A percentile compares a stretch with the other conserved stretches of the same genome.
Conservation (phyloP, 2,113 vertebrate species). For the Pteruthius melanotis region DNA sequence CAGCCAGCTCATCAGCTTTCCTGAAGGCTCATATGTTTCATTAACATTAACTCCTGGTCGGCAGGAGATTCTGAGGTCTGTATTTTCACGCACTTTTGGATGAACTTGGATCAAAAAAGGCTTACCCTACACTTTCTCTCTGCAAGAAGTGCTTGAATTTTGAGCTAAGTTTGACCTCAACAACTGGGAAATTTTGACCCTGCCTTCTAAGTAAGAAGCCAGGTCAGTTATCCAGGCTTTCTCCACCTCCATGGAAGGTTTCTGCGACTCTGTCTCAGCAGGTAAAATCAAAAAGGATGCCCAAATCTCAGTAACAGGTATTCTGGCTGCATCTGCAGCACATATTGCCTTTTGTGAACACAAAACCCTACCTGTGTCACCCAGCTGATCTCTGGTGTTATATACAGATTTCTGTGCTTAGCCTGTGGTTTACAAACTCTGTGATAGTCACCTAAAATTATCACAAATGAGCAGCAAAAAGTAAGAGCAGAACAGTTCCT, state of each 20-base stretch:
- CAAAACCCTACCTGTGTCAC: neutral
- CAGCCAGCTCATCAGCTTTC: neutral
- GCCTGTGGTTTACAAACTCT: neutral
- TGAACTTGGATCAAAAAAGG: neutral
- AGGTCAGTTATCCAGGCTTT: neutral
- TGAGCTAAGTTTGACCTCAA: neutral
- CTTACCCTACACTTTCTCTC: neutral
- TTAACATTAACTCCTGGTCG: neutral
- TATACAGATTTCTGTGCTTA: neutral
- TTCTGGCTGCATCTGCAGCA: neutral
- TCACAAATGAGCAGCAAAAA: neutral
- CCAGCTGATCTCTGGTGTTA: neutral
- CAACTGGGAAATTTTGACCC: neutral
- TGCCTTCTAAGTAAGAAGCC: neutral
- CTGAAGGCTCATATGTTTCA: neutral
- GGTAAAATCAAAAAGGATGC: neutral
- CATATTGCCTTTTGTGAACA: neutral
- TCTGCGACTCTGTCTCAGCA: neutral
- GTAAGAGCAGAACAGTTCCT: neutral
- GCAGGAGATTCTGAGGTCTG: neutral
- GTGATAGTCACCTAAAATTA: neutral
- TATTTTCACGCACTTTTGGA: neutral
- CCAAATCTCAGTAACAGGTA: neutral
- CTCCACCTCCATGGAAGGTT: neutral
- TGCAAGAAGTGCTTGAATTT: neutral